Conservation (phyloP, 2,113 vertebrate genomes). For the Scophthalmus maximus region DNA sequence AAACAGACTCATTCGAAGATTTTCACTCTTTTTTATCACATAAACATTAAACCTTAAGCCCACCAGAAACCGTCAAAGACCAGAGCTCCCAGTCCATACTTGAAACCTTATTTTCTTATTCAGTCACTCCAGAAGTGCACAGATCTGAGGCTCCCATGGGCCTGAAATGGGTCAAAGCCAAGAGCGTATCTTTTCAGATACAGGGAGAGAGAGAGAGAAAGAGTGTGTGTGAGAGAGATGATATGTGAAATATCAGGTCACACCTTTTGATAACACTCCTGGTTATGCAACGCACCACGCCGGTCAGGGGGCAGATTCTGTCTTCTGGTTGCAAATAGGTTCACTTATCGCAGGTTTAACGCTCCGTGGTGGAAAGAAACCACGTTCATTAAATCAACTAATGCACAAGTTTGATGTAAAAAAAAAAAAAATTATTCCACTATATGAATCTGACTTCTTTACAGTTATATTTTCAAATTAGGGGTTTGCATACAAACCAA, state of each 20-base stretch:
- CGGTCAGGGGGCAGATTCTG: constrained; percentile 45
- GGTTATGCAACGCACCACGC: constrained; percentile 54
- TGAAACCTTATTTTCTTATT: neutral
- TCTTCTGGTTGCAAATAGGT: constrained; percentile 2
- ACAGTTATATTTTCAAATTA: no score
- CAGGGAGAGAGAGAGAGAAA: neutral
- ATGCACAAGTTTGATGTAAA: no score
- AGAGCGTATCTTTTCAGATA: constrained; percentile 12
- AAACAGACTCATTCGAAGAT: neutral
- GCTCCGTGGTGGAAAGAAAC: neutral
- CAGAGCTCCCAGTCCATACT: neutral
- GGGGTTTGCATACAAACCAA: neutral
- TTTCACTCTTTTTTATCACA: no score
- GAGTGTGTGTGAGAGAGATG: constrained; percentile 15
- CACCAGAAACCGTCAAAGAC: neutral
- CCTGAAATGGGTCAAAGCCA: constrained; percentile 27
- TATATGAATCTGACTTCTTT: neutral
- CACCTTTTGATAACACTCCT: constrained; percentile 70
- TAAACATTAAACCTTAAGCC: constrained; percentile 8
- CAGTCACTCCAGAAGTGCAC: neutral
- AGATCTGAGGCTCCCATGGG: neutral
- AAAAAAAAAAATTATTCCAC: no score
- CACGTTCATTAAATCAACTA: neutral
- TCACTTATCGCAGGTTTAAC: neutral
- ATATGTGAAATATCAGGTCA: constrained; percentile 67